Conservation (phyloP, 2,888 invertebrate species). For the Galerucella pusilla region DNA sequence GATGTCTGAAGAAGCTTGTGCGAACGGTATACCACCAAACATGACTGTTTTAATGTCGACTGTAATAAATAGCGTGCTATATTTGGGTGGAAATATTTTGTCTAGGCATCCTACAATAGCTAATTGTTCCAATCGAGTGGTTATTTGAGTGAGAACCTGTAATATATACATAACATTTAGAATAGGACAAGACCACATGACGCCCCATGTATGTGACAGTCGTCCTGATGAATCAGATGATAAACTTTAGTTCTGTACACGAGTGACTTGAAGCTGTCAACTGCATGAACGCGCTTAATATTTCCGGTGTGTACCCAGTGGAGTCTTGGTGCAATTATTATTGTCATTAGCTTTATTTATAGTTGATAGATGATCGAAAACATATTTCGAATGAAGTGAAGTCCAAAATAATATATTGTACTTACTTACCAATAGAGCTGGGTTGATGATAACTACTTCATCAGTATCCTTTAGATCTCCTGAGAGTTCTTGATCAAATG, state of each 20-base stretch:
- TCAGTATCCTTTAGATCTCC: constrained; percentile 65
- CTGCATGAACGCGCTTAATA: too few relatives aligned
- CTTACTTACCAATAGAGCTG: constrained; percentile 69
- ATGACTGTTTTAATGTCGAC: constrained; percentile 43
- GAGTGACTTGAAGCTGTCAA: too few relatives aligned
- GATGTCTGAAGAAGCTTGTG: constrained; percentile 31
- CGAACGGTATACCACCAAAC: constrained; percentile 51
- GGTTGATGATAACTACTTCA: constrained; percentile 68
- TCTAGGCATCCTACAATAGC: constrained; percentile 48
- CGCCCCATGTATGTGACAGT: too few relatives aligned
- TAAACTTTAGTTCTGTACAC: too few relatives aligned
- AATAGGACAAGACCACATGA: neutral
- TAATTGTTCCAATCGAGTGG: constrained; percentile 42
- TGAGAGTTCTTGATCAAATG: constrained; percentile 67
- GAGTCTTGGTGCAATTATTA: too few relatives aligned
- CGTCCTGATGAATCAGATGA: too few relatives aligned
- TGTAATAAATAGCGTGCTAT: constrained; percentile 45
- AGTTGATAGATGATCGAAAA: too few relatives aligned
- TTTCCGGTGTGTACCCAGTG: too few relatives aligned
- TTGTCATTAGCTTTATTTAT: too few relatives aligned
- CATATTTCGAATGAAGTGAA: neutral
- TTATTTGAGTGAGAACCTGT: constrained; percentile 44
- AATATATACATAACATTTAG: neutral
- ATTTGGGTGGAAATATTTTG: constrained; percentile 39
- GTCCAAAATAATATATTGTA: neutral